phyloP scores from a whole-genome alignment of 2,113 vertebrate species.

The Gasterosteus aculeatus region DNA sequence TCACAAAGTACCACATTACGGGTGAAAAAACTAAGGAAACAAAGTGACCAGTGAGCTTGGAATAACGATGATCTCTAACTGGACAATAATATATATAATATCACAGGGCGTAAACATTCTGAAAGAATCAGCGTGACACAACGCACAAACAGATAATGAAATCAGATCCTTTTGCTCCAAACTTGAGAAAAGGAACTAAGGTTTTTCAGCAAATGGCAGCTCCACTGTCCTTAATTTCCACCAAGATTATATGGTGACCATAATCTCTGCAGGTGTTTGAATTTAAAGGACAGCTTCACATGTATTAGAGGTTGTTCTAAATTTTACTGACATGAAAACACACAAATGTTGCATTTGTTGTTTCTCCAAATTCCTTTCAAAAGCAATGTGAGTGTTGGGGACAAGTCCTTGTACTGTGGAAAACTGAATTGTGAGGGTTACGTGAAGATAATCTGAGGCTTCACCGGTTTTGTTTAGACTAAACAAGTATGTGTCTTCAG shows the following conservation, averaged over 20 bases:
- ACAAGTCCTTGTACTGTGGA: neutral
- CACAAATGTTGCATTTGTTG: neutral
- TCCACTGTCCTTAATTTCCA: neutral
- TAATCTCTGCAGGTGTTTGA: neutral
- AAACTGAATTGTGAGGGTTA: constrained; percentile 1
- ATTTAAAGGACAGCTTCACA: neutral
- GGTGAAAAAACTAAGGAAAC: neutral
- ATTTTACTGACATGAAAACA: neutral
- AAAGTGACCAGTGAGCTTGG: neutral
- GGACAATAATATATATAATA: neutral
- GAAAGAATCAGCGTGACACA: neutral
- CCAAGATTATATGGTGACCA: neutral
- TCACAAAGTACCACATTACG: constrained; percentile 12
- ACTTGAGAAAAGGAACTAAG: neutral
- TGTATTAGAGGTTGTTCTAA: neutral
- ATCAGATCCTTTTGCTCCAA: neutral
- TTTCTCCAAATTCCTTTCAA: neutral
- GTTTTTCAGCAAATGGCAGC: neutral
- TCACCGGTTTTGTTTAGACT: neutral
- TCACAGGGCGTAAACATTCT: neutral
- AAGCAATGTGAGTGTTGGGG: neutral
- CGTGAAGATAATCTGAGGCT: neutral
- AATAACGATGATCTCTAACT: neutral
- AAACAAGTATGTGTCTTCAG: neutral
- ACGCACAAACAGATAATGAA: neutral